A percentile compares a stretch with the other conserved stretches of the same genome.
Conservation (phyloP, 2,113 vertebrate genomes). For the Pseudorectes ferrugineus region DNA sequence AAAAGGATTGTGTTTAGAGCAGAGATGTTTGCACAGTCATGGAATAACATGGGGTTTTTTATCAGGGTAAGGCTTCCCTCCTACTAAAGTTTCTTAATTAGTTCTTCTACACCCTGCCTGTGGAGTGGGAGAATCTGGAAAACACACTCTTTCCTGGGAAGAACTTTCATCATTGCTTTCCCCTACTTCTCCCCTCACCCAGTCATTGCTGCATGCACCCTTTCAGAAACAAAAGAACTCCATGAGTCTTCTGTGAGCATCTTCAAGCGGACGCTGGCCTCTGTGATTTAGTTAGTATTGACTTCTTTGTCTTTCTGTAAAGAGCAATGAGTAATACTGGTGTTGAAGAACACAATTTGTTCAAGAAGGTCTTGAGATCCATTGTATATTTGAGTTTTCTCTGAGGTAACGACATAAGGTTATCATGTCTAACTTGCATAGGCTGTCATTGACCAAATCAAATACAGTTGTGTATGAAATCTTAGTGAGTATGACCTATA, state of each 20-base stretch:
- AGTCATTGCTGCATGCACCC: not conserved
- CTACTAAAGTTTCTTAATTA: constrained; percentile 1
- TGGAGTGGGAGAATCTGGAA: not conserved
- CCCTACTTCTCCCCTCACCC: not conserved
- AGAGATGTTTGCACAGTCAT: not conserved
- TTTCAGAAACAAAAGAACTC: not conserved
- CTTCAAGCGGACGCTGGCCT: not conserved
- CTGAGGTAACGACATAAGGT: not conserved
- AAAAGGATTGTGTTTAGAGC: not conserved
- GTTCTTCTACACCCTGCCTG: not conserved
- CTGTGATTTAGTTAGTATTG: not conserved
- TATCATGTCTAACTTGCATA: not conserved
- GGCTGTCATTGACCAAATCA: not conserved
- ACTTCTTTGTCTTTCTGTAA: not conserved
- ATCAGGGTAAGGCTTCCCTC: not conserved
- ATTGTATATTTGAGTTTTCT: not conserved
- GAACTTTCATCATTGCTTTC: not conserved
- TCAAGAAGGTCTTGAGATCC: not conserved
- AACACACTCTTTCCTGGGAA: not conserved
- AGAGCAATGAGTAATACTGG: not conserved
- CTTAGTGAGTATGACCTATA: not conserved
- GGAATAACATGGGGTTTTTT: not conserved
- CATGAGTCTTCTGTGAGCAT: not conserved
- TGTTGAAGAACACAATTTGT: not conserved
- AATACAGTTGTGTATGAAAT: not conserved